A percentile compares a stretch with the other conserved stretches of the same genome.
Evolutionary conservation across 2,888 invertebrate genomes (phyloP).

Genomic region (Aspidiotus rigidus): DNA sequence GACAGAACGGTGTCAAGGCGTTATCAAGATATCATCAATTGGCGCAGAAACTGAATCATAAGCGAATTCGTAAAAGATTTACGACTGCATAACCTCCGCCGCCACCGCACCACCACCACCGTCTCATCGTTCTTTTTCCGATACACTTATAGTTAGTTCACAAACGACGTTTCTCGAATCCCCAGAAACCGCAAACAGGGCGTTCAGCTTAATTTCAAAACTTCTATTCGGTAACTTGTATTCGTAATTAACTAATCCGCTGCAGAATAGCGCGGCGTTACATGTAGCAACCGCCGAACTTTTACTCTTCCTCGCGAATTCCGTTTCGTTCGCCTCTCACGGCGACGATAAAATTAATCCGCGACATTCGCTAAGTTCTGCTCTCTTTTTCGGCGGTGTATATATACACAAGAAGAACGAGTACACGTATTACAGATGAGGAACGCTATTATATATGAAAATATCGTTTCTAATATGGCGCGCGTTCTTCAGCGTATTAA

Average conservation of each 20-base stretch:
- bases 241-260: not conserved
- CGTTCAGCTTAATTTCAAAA: not conserved
- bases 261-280: not conserved
- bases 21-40: too few relatives aligned
- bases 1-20: too few relatives aligned
- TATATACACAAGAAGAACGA: not conserved
- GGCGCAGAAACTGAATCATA: too few relatives aligned
- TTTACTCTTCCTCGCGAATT: not conserved
- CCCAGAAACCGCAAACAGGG: not conserved
- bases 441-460: constrained; percentile 2
- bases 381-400: constrained; percentile 1
- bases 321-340: not conserved
- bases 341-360: constrained; percentile 3
- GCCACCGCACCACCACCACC: too few relatives aligned
- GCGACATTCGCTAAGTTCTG: constrained; percentile 1
- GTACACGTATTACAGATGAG: not conserved
- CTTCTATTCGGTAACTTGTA: not conserved
- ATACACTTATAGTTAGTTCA: too few relatives aligned
- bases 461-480: not conserved
- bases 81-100: too few relatives aligned
- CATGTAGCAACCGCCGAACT: not conserved
- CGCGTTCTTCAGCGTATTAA: constrained; percentile 1
- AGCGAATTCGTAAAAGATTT: too few relatives aligned
- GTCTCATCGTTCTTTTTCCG: too few relatives aligned
- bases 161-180: too few relatives aligned